Evolutionary conservation across 2,113 vertebrate genomes (phyloP), one percentile per base, ranked within the genome.

Genomic region (Bagarius yarrelli): DNA sequence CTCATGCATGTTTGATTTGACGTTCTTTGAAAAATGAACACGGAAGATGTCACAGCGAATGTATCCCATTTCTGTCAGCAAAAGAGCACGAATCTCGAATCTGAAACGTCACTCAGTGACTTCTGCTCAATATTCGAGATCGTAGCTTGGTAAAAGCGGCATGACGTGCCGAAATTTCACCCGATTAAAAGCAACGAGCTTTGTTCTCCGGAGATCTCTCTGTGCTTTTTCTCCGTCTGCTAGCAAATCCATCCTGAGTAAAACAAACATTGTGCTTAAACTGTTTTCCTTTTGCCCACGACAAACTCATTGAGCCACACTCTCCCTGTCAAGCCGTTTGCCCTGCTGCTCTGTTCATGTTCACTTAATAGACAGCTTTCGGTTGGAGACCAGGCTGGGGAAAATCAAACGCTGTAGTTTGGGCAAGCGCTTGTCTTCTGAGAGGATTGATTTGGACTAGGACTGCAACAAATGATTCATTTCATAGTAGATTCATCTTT

Each of bases 1-100:
- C 88, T 92, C 89, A 90, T 90, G 87, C 90, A 91, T 92, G 91
- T 92, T 93, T 93, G 90, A 93, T 92, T 90, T 88, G 89, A 91
- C 88, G 84, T 89, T 90, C 90, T 88, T 84, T 90, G 88, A 91
- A 89, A 88, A 91, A 91, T 77, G 84, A 91, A 89, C 77, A 86
- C 87, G 50, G 50, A 59, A 85, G 86, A 91, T 85, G 87, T 91
- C 91, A 90, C 89, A 88, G 86, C 87, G 89, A 82, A 88, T 84
- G 84, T 83, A 89, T 91, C 90, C 88, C 86, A 79, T 88, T 88
- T 88, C 90, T 88, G 77, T 88, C 85, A 77, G 81, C 53, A 80
- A 77, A 82, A 83, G 89, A 82, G 83, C 80, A 52, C 84, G 86
- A 88, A 88, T 83, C 88, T 85, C 88, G 91, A 93, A 92, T 93